Percentiles rank a stretch among this genome's conserved stretches.
phyloP scores from a whole-genome alignment of 2,113 vertebrate genomes.

The Bubalus kerabau region DNA sequence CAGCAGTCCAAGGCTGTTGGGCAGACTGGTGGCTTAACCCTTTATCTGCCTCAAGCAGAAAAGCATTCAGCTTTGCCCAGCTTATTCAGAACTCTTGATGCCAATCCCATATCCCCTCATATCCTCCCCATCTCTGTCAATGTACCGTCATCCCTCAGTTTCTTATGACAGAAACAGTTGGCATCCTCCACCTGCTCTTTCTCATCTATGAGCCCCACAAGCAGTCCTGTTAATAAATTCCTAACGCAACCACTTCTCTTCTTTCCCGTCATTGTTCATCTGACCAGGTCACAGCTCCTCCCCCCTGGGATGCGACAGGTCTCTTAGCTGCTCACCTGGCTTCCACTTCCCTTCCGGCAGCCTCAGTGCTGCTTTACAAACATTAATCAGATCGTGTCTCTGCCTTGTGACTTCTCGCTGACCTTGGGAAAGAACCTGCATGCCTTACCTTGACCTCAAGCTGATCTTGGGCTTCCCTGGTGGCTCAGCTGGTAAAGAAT shows the following conservation, averaged over 20 bases:
- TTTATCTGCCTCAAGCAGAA: neutral
- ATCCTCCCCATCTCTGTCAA: no score
- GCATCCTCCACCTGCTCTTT: neutral
- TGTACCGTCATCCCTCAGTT: neutral
- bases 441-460: neutral
- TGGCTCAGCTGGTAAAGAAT: neutral
- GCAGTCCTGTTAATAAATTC: neutral
- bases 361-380: neutral
- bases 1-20: neutral
- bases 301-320: neutral
- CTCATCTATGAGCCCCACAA: neutral
- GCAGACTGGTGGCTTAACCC: neutral
- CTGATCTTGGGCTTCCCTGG: neutral
- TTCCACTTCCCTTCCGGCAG: neutral
- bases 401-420: neutral
- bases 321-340: neutral
- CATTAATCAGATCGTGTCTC: neutral
- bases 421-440: neutral
- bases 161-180: neutral
- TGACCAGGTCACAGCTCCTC: neutral
- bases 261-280: neutral
- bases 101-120: no score
- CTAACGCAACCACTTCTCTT: neutral
- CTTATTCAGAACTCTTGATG: neutral
- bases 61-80: neutral